Base-by-base conservation (phyloP, 2,113 vertebrate genomes). In the Pyxicephalus adspersus region DNA sequence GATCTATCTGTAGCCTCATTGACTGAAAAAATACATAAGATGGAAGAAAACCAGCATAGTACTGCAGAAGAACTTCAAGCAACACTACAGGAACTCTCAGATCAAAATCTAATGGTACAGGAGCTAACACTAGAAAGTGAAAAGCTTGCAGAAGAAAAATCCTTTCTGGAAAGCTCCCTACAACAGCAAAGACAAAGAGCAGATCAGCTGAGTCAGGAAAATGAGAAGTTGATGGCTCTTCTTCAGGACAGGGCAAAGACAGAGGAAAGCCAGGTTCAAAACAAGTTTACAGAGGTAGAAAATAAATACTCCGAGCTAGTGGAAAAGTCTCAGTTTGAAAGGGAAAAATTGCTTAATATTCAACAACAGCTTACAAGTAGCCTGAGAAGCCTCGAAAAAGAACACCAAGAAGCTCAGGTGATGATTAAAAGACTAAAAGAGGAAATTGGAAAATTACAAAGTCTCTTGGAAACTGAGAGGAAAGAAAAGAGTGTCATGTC, bases 31-130 rank as follows among this genome's bases (percentile, higher is more conserved):
- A 97, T 99, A 83, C 95, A 97, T 15, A 95, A 95, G 89, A 98
- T 99, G 96, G 97, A 99, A 82, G 98, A 98, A 87, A 98, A 90
- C 70, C 96, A 99, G 25, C 97, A 98, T 84, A 97, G 96, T 88
- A 99, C 95, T 0, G 92, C 95, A 0, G 97, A 99, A 67, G 97
- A 99, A 54, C 91, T 99, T 6, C 97, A 99, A 86, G 97, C 97
- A 8, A 99, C 97, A 1, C 65, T 99, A 58, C 97, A 99, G 82
- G 97, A 99, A 84, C 86, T 99, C 7, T 94, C 96, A 0, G 97
- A 99, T 87, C 97, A 98, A 87, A 96, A 99, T 85, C 96, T 98
- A 80, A 93, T 98, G 88, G 95, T 98, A 19, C 96, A 97, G 88
- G 97, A 98, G 84, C 86, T 99, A 85, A 98, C 97, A 0, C 88